These are phyloP conservation scores for Lochmaea crataegi DNA, from an alignment of 2,888 invertebrate species.

Conservation along the genomic window DNA sequence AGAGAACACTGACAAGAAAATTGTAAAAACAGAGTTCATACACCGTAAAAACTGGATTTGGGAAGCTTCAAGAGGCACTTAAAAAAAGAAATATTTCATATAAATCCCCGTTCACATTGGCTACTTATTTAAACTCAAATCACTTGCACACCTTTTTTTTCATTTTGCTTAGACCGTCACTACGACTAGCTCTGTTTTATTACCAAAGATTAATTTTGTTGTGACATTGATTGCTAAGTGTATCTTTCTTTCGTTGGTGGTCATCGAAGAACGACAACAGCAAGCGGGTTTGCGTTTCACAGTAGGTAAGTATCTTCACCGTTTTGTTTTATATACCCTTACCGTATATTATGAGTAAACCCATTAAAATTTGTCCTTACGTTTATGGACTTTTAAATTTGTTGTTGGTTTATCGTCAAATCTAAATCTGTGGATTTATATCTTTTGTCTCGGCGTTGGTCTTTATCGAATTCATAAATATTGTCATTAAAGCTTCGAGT, in stretches of 20 bases:
- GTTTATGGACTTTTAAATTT: not conserved
- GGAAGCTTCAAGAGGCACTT: too few species aligned
- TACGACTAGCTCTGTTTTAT: slow-evolving; percentile 9
- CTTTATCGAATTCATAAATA: not conserved
- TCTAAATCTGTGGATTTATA: not conserved
- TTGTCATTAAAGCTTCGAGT: not conserved
- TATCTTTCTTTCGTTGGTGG: slow-evolving; percentile 21
- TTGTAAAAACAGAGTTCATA: too few species aligned
- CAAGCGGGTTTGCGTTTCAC: slow-evolving; percentile 12
- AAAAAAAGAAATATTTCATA: too few species aligned
- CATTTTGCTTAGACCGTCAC: not conserved
- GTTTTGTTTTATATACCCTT: slow-evolving; percentile 11
- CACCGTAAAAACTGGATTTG: too few species aligned
- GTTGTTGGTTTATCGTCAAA: not conserved
- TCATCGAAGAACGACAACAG: slow-evolving; percentile 7
- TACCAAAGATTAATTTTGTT: slow-evolving; percentile 21
- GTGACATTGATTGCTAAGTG: slow-evolving; percentile 22
- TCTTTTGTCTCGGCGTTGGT: not conserved
- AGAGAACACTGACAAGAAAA: too few species aligned
- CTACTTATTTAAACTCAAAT: not conserved
- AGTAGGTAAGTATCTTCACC: slow-evolving; percentile 17
- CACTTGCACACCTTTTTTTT: not conserved
- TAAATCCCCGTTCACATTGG: too few species aligned
- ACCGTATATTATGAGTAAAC: slow-evolving; percentile 5
- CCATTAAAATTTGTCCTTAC: slow-evolving; percentile 10